Conservation (phyloP, 2,888 invertebrate genomes). For the Yponomeuta malinellus region DNA sequence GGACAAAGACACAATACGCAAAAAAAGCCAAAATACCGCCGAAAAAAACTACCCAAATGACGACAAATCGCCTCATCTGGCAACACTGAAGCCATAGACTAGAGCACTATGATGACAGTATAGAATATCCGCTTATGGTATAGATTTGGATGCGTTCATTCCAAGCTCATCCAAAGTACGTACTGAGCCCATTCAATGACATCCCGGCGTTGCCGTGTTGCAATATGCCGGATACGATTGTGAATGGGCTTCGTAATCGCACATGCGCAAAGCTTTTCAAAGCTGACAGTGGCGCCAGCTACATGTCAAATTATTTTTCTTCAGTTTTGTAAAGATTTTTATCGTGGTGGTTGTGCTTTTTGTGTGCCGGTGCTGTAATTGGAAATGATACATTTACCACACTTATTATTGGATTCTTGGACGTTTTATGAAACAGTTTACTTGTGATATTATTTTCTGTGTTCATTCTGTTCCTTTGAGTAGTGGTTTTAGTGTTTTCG, state of each 20-base stretch:
- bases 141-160: background rate
- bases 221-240: background rate
- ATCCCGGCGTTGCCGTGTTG: no score
- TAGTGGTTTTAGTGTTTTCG: constrained; percentile 40
- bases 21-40: no score
- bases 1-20: no score
- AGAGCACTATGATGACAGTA: no score
- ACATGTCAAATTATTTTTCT: constrained; percentile 26
- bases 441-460: constrained; percentile 41
- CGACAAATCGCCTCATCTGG: no score
- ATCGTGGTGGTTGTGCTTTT: constrained; percentile 47
- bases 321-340: constrained; percentile 65
- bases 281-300: constrained; percentile 34
- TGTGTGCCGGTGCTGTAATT: constrained; percentile 41
- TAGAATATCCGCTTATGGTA: background rate
- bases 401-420: constrained; percentile 45
- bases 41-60: no score
- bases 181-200: background rate
- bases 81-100: no score
- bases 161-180: background rate
- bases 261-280: background rate
- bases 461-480: constrained; percentile 36
- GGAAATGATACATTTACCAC: constrained; percentile 57
- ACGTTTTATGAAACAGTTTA: constrained; percentile 56
- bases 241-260: background rate